Evolutionary conservation across 1,140 invertebrate genomes (phyloP).

Genomic region (Belonocnema kinseyi): DNA sequence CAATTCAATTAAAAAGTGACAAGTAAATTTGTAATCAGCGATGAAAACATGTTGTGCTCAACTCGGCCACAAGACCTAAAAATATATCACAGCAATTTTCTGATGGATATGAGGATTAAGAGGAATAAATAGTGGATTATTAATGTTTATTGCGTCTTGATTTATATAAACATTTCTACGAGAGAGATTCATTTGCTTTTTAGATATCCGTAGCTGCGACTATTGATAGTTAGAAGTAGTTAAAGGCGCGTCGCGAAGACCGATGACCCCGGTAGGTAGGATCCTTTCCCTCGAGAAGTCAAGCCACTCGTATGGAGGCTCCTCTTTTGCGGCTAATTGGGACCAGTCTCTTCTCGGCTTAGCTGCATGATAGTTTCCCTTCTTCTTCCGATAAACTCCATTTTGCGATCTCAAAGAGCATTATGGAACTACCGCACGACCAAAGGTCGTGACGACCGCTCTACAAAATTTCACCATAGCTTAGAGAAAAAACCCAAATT

Average conservation of each 20-base stretch:
- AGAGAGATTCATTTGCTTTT: slow-evolving; percentile 49
- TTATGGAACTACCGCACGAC: slow-evolving; percentile 15
- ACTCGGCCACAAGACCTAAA: background rate
- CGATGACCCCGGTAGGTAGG: slow-evolving; percentile 56
- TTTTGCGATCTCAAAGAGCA: slow-evolving; percentile 11
- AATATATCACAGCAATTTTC: too few species aligned
- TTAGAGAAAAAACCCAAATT: slow-evolving; percentile 1
- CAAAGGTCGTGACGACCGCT: slow-evolving; percentile 18
- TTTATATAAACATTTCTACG: slow-evolving; percentile 21
- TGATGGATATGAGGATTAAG: background rate
- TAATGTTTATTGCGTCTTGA: slow-evolving; percentile 14
- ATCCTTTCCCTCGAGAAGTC: slow-evolving; percentile 57
- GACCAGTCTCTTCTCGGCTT: slow-evolving; percentile 43
- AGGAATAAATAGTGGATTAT: slow-evolving; percentile 15
- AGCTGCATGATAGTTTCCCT: slow-evolving; percentile 26
- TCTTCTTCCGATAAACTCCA: slow-evolving; percentile 28
- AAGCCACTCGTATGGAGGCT: slow-evolving; percentile 45
- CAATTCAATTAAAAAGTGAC: slow-evolving; percentile 8
- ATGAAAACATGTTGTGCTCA: background rate
- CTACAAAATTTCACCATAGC: slow-evolving; percentile 7
- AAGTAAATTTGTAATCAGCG: background rate
- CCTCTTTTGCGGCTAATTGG: slow-evolving; percentile 59
- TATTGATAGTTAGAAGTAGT: slow-evolving; percentile 56
- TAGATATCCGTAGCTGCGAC: slow-evolving; percentile 54
- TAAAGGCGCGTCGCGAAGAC: slow-evolving; percentile 57